A percentile compares a stretch with the other conserved stretches of the same genome.
Evolutionary conservation across 2,888 invertebrate genomes (phyloP).

Genomic region (Caenorhabditis imperialis): DNA sequence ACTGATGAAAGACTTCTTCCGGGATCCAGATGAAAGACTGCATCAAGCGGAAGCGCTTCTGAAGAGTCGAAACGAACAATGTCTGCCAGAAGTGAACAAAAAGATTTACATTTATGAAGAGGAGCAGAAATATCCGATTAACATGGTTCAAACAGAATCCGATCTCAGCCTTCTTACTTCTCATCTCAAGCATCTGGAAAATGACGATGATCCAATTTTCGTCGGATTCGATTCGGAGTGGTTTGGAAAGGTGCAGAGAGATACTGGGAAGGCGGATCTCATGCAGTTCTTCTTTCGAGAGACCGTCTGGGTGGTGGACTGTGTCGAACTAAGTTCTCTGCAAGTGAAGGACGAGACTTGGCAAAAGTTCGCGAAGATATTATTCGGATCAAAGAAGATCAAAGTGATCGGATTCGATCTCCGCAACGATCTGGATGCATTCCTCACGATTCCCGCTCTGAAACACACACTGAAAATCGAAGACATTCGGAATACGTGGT

Average conservation of each 20-base stretch:
- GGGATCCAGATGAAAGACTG: constrained; percentile 7
- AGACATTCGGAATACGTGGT: constrained; percentile 29
- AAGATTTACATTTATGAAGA: constrained; percentile 15
- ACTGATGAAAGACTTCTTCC: constrained; percentile 32
- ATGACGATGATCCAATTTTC: constrained; percentile 2
- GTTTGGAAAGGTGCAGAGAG: constrained; percentile 19
- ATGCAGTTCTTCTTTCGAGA: constrained; percentile 50
- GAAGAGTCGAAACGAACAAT: constrained; percentile 7
- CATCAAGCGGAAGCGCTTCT: constrained; percentile 22
- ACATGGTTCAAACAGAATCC: constrained; percentile 13
- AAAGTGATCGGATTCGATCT: constrained; percentile 58
- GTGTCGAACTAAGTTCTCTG: constrained; percentile 29
- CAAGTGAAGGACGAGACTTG: constrained; percentile 28
- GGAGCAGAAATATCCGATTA: constrained; percentile 7
- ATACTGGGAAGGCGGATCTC: constrained; percentile 47
- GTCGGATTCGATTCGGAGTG: constrained; percentile 62
- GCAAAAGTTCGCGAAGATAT: constrained; percentile 40
- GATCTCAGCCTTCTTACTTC: constrained; percentile 14
- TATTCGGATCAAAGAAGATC: constrained; percentile 38
- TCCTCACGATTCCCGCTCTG: constrained; percentile 35
- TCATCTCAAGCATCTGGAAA: background rate
- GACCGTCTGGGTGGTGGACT: constrained; percentile 53
- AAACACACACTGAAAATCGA: constrained; percentile 1
- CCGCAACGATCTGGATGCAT: constrained; percentile 54
- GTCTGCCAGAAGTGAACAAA: background rate